These are phyloP conservation scores for Oligia strigilis DNA, from an alignment of 2,888 invertebrate genomes.

Conservation along the genomic window DNA sequence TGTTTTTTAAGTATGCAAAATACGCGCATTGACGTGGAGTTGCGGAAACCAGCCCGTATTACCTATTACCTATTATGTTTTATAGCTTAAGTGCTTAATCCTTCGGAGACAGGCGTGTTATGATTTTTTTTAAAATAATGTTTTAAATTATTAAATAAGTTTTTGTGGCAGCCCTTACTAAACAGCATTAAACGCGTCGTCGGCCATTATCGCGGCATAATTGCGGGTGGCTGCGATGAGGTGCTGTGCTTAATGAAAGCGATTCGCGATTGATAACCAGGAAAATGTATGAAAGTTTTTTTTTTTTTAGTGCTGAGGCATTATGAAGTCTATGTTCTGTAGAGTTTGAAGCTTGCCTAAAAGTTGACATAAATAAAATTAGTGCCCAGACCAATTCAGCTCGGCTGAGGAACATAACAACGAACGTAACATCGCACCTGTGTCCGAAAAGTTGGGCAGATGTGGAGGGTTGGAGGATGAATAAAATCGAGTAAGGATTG, in stretches of 20 bases:
- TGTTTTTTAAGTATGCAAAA: not conserved
- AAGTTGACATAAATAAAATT: not conserved
- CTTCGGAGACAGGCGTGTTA: not conserved
- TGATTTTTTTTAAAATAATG: not conserved
- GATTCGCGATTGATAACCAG: conserved; percentile 39
- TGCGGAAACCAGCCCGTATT: too few relatives aligned
- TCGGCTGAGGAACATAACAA: not conserved
- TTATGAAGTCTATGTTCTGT: not conserved
- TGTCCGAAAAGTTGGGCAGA: not conserved
- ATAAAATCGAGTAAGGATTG: not conserved
- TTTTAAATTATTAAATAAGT: not conserved
- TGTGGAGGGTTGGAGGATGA: not conserved
- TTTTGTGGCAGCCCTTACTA: conserved; percentile 78
- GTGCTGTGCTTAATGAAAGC: conserved; percentile 58
- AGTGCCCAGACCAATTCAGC: not conserved
- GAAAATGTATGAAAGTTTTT: not conserved
- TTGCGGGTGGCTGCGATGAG: conserved; percentile 72
- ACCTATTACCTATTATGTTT: too few relatives aligned
- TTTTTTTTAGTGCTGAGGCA: not conserved
- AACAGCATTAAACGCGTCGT: conserved; percentile 81
- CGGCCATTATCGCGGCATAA: conserved; percentile 82
- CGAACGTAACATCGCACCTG: not conserved
- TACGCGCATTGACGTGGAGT: too few relatives aligned
- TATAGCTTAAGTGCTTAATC: not conserved
- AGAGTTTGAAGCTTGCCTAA: not conserved